Base-by-base conservation (phyloP, 2,113 vertebrate genomes). In the Misgurnus anguillicaudatus region DNA sequence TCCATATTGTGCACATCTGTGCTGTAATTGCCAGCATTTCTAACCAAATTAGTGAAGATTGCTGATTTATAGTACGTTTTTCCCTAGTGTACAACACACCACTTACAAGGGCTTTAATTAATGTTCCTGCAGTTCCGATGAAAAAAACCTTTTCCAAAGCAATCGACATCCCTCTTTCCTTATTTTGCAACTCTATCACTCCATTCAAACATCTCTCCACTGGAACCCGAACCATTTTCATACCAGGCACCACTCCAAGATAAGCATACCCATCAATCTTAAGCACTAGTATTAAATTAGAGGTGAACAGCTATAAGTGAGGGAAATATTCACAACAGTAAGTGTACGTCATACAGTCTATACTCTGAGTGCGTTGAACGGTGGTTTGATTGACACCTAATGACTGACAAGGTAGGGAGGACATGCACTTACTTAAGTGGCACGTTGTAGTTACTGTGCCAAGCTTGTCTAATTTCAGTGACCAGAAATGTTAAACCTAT, bases 1-100 rank as follows among this genome's bases (percentile, higher is more conserved):
- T 84, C 80, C 85, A 84, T 86, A 82, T 84, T 86, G 85, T 80
- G 68, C 82, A 78, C 85, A 84, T 86, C 85, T 82, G 82, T 79
- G 79, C 72, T 41, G 51, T 82, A 84, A 82, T 80, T 84, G 85
- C 73, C 38, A 63, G 76, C 84, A 73, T 86, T 85, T 83, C 80
- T 81, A 76, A 80, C 53, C 68, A 79, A 84, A 82, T 82, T 82
- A 86, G 74, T 55, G 58, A 77, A 86, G 63, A 82, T 70, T 38
- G 67, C 78, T 72, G 67, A 80, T 80, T 77, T 80, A 77, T 83
- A 80, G 57, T 60, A 80, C 45, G 73, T 39, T 70, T 64, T 72
- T 36, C 78, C 36, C 63, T 62, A 36, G 66, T 77, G 78, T 65
- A 82, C 71, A 77, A 83, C 79, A 47, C 76, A 63, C 75, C 71